These are phyloP conservation scores for Synodontis membranacea DNA, from an alignment of 2,113 vertebrate species.

Conservation along the genomic window DNA sequence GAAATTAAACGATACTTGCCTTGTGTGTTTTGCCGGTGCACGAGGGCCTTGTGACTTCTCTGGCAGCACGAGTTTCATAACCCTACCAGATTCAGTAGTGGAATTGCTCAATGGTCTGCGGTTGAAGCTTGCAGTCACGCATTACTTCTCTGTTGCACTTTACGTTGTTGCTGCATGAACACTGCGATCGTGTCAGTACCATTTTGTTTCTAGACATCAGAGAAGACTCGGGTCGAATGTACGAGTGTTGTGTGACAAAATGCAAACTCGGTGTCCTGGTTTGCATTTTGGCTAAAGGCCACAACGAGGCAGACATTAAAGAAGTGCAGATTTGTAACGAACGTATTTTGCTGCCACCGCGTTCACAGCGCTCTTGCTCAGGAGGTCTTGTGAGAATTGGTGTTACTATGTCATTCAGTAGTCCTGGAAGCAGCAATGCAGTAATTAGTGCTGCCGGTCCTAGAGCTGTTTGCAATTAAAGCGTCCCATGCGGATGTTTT, in stretches of 20 bases:
- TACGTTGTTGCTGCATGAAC: not conserved
- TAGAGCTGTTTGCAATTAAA: conserved; percentile 56
- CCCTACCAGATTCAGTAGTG: not conserved
- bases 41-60: not conserved
- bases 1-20: not conserved
- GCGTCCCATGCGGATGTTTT: conserved; percentile 21
- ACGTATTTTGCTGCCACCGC: not conserved
- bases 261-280: not conserved
- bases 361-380: not conserved
- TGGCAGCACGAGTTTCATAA: not conserved
- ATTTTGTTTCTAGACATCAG: not conserved
- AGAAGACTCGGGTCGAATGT: not conserved
- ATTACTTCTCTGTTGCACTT: not conserved
- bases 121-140: not conserved
- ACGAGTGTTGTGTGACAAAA: not conserved
- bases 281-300: not conserved
- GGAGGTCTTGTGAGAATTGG: not conserved
- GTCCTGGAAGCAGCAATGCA: conserved; percentile 4
- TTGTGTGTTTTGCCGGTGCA: not conserved
- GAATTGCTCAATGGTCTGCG: not conserved
- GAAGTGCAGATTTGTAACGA: not conserved
- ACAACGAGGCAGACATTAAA: too few relatives aligned
- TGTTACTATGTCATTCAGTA: conserved; percentile 39
- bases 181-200: too few relatives aligned
- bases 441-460: conserved; percentile 58